Base-by-base conservation (phyloP, 2,888 invertebrate genomes). In the Pterobdella sp. region DNA sequence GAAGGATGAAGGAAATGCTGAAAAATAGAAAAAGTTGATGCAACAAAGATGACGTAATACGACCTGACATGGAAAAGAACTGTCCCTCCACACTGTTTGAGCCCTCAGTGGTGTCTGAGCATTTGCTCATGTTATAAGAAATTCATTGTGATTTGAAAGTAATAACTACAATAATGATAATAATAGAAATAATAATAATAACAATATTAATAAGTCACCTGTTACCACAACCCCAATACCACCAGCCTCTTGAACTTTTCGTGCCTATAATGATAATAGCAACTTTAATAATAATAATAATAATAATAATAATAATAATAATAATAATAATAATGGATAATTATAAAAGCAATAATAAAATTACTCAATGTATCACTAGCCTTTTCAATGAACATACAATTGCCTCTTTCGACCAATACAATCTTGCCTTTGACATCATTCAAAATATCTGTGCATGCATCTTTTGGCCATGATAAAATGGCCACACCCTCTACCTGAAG, bases 311-410 rank as follows among this genome's bases (percentile, higher is more conserved):
- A n/a, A n/a, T n/a, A n/a, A n/a, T n/a, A n/a, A n/a, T n/a, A n/a
- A n/a, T n/a, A n/a, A n/a, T n/a, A n/a, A n/a, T n/a, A n/a, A n/a
- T n/a, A n/a, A n/a, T n/a, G n/a, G n/a, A n/a, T n/a, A n/a, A n/a
- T n/a, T n/a, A n/a, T n/a, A n/a, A n/a, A n/a, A n/a, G n/a, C n/a
- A n/a, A n/a, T n/a, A n/a, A n/a, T n/a, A n/a, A n/a, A n/a, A n/a
- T n/a, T n/a, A n/a, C n/a, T n/a, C n/a, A n/a, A n/a, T n/a, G n/a
- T n/a, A 18, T 52, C 29, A 52, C 65, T 36, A 37, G 87, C 88
- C 86, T 97, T 97, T 79, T 94, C 93, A 1, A 95, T 89, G 83
- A 95, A 98, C 86, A 94, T 94, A 84, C 97, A 98, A 79, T 90
- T 90, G 0, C 96, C 95, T 34, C 97, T 88, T 81, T 90, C 89